Evolutionary conservation across 2,113 vertebrate genomes (phyloP), one percentile per base, ranked within the genome.

Genomic region (Puntigrus tetrazona): DNA sequence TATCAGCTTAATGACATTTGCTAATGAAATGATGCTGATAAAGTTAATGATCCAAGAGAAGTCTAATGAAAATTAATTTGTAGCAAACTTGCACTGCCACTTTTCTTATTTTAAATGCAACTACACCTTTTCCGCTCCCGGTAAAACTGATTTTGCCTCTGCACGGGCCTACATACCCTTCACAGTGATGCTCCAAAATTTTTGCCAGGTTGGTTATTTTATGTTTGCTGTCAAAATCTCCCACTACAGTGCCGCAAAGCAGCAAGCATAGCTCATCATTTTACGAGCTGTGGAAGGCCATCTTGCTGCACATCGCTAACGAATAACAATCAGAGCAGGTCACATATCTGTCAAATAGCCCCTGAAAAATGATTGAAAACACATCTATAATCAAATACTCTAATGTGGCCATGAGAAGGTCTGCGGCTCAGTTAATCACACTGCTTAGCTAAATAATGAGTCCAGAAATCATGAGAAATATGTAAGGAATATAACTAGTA

Each of bases 281-380:
- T 84, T 84, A 84, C n/a, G 63, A 78, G 80, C 80, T 70, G 80
- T 70, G 47, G 45, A 76, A 76, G 73, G 82, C 73, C 73, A 77
- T 84, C 72, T 76, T 41, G n/a, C 57, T 8, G 55, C 70, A 27
- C 43, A 10, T 36, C 29, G 18, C 82, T 77, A 84, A 84, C 82
- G 82, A 84, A 84, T 63, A 84, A 84, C 74, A 84, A 84, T 84
- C 82, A 84, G 73, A 25, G 82, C 41, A 70, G 65, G 65, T 82
- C 80, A 69, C 80, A 70, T 82, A 52, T 67, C 73, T 65, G 69
- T 85, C 59, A 47, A 45, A 80, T 50, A 72, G 69, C 50, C 22
- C 45, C 65, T 72, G 80, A 55, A 74, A 61, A 73, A 41, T 79
- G 38, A 73, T 78, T 45, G 83, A 65, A 50, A 38, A 50, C 36